Evolutionary conservation across 2,113 vertebrate genomes (phyloP), one percentile per base, ranked within the genome.

Genomic region (Asarcornis scutulata): DNA sequence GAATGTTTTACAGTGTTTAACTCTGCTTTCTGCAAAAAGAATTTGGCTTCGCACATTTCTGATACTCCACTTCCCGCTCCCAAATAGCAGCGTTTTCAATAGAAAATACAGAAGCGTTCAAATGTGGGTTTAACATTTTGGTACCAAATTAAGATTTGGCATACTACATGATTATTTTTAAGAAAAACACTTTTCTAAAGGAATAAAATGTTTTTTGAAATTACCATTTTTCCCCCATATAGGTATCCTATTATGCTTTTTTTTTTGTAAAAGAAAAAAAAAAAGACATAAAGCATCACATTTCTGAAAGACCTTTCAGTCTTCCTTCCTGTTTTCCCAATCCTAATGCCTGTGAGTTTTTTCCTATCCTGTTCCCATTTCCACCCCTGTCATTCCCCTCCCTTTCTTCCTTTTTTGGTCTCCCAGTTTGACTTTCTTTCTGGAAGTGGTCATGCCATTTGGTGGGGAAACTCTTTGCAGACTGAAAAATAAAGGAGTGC

Each of bases 321-420:
- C 79, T 92, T 72, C 83, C 73, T 88, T 94, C 86, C 86, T 88
- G 36, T 84, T 95, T 91, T 91, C 77, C 77, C 23, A 48, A 23
- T 79, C 60, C 21, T 84, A 60, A 48, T 48, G 58, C n/a, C 32
- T 93, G 8, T 32, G 38, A 73, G 11, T 31, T 42, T 92, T 90
- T 95, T 78, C 77, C 77, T 87, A 10, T 86, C 46, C 58, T 76
- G 58, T 87, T 95, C 34, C 32, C 32, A n/a, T 93, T 93, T 91
- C 89, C 76, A 86, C 31, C 79, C 31, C 59, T 83, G 50, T 58
- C 11, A 5, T 94, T 92, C 27, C 32, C 22, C 20, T 85, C 44
- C 56, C 44, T 63, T 23, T 11, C 55, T 93, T 90, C 66, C 44
- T 90, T 82, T 86, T 59, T 86, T 42, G 38, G 7, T 73, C 31